Base-by-base conservation (phyloP, 2,797 vertebrate species). In the Pteropus rufus region DNA sequence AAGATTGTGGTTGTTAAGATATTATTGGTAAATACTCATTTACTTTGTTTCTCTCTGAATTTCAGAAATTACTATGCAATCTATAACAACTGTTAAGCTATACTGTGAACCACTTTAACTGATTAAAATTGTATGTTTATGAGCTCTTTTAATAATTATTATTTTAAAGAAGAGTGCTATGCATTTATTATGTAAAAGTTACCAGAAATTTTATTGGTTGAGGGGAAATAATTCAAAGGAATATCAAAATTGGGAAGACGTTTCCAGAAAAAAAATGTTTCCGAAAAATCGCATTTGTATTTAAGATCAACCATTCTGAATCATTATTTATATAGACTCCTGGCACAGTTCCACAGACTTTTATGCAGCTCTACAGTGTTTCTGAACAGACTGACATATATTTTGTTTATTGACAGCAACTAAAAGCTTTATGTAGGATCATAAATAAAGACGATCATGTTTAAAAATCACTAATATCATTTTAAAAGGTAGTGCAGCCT, bases 401-500 rank as follows among this genome's bases (percentile, higher is more conserved):
- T 96, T 91, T 87, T 94, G 94, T 97, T 97, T 96, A 97, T 95
- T 80, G 93, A 96, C 86, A 96, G 94, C 80, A 62, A 60, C 70
- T 91, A 97, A 97, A 98, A 97, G 97, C 97, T 95, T 83, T 93
- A 93, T 95, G 58, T 8, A 9, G 49, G 76, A 96, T 94, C 97
- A 97, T 87, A 98, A 98, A 98, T 81, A 97, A 98, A 97, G 97
- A 87, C 96, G 98, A 97, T 96, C 72, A 97, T 77, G 97, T 98
- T 98, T 98, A 97, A 98, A 98, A 98, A 98, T 86, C 98, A 98
- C 98, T 98, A 98, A 98, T 98, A 98, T 98, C 98, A 98, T 98
- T 98, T 98, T 98, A 99, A 98, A 98, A 98, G 98, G 98, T 98
- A 98, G 98, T 98, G 98, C 98, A 98, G 98, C 29, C 97, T 98